Evolutionary conservation across 2,888 invertebrate species (phyloP), one percentile per base, ranked within the genome.

Genomic region (Tridacna crocea): DNA sequence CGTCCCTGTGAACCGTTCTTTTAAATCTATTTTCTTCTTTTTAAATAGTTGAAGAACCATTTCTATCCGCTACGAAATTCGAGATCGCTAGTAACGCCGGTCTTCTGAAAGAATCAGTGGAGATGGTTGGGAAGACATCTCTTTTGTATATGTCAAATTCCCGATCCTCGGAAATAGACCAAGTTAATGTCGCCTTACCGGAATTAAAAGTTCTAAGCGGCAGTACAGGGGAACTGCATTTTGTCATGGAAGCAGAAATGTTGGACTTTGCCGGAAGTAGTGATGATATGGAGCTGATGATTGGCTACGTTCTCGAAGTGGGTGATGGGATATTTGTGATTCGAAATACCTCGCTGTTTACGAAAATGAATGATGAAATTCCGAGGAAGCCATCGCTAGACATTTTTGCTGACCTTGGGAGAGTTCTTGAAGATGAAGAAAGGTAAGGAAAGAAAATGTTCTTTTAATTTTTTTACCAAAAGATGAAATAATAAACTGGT

Each of bases 21-120:
- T n/a, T n/a, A n/a, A 36, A 2, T 36, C 36, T 36, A 36, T 4
- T 36, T 36, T 36, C 36, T 36, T 2, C 8, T 11, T 66, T 22
- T 17, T 46, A n/a, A n/a, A n/a, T n/a, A 76, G 76, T 46, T 27
- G 76, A 76, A 58, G 76, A 76, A 22, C 76, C 76, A 46, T 76
- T 66, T 27, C 19, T 76, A 22, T 58, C 76, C 0, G 22, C 68
- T 1, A 68, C 68, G 4, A 68, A 68, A 13, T 66, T 76, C 13
- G 26, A 68, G 46, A 19, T 55, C n/a, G 19, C 17, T 15, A 22
- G 58, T 22, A 68, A 51, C 36, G 27, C 36, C 13, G 76, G 76
- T 13, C 24, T 76, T 19, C 22, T n/a, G 26, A 58, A 55, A 15
- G 76, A 68, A 19, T 76, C 76, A 24, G 58, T 55, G 10, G 58